Evolutionary conservation across 1,140 invertebrate species (phyloP), one percentile per base, ranked within the genome.

Genomic region (Magallana angulata): DNA sequence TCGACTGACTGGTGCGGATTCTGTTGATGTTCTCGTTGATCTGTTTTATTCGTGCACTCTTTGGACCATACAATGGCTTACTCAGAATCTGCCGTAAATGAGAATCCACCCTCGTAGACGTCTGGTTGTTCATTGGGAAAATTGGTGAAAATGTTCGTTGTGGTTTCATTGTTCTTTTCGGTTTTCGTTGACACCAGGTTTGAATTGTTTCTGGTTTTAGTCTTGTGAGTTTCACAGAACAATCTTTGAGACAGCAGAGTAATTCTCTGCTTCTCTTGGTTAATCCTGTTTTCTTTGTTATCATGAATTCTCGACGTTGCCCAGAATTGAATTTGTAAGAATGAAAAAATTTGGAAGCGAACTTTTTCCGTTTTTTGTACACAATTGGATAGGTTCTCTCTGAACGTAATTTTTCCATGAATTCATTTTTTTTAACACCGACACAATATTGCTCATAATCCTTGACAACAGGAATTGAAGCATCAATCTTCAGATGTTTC

Each of bases 401-500:
- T 56, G 92, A 85, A n/a, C 92, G 85, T 36, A 93, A 85, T 83
- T 91, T 92, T 68, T 90, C 90, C 18, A 91, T 85, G 76, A 90
- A 85, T 24, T 91, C 89, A 88, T 91, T 90, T 81, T 90, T 90
- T 14, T 87, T 71, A 30, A 83, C 82, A 14, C 89, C 90, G 30
- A 86, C 91, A 83, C 92, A 93, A 76, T 88, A 92, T 11, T 85
- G 24, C 57, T 92, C 91, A 14, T 86, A 62, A 84, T 92, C 87
- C 16, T 86, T 90, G 14, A 92, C 83, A 56, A 91, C 87, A 76
- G 89, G 87, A 80, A 90, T 62, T 24, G 87, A 36, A 9, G 83
- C 57, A 30, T 93, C 91, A n/a, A 87, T 89, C 84, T 91, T 90
- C 9, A 91, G 87, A 86, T 91, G 90, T 84, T 91, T 92, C 81